These are phyloP conservation scores for Apteryx owenii DNA, from an alignment of 2,113 vertebrate genomes.

Conservation along the genomic window DNA sequence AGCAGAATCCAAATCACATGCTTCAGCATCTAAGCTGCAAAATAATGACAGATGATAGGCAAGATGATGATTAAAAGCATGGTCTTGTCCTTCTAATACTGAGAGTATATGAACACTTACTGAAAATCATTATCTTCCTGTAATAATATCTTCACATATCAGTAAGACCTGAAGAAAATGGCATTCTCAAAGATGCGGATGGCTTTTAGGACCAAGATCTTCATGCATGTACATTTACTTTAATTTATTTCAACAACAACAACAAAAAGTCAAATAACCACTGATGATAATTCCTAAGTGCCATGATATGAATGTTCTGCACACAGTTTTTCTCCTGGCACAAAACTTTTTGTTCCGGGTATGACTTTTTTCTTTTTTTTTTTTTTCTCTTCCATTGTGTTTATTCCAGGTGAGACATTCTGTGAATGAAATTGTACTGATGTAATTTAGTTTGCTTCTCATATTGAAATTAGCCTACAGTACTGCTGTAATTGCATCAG, in stretches of 20 bases:
- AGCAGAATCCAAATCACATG: not conserved
- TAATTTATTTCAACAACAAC: not conserved
- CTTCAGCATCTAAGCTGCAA: not conserved
- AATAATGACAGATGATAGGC: not conserved
- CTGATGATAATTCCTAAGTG: not conserved
- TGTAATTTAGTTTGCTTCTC: constrained; percentile 20
- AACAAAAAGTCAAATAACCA: not conserved
- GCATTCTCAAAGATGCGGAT: not conserved
- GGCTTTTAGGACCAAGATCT: not conserved
- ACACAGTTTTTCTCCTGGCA: not conserved
- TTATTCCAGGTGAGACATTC: not conserved
- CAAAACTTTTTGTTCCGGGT: not conserved
- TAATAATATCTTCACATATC: not conserved
- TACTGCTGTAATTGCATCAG: not conserved
- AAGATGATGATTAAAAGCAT: not conserved
- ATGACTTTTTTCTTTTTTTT: not conserved
- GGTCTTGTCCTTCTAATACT: not conserved
- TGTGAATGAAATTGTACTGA: not conserved
- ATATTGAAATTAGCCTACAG: not conserved
- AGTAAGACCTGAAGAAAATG: not conserved
- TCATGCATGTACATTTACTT: not conserved
- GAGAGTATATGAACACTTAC: not conserved
- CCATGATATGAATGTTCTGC: not conserved
- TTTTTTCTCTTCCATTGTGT: not conserved
- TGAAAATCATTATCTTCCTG: not conserved